These are phyloP conservation scores for Oophaga sylvatica DNA, from an alignment of 2,797 vertebrate species.

Conservation along the genomic window DNA sequence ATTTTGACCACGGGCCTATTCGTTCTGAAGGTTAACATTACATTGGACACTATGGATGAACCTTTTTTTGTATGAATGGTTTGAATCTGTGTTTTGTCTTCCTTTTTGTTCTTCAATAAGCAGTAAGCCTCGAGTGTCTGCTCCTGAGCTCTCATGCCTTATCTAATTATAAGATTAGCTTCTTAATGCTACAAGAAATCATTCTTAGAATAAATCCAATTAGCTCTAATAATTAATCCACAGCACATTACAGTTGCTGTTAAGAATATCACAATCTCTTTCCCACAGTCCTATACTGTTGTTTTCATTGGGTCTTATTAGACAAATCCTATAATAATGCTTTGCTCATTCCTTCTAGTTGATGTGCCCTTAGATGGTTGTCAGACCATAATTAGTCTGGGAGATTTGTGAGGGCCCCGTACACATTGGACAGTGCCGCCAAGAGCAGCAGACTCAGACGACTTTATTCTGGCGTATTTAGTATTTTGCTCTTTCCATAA, in stretches of 20 bases:
- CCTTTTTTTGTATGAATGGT: no score
- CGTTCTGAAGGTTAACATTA: no score
- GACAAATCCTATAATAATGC: neutral
- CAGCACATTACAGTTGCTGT: neutral
- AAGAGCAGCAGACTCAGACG: no score
- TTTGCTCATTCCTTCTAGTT: neutral
- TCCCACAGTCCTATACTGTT: neutral
- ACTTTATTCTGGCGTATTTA: no score
- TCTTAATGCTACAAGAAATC: conserved; percentile 46
- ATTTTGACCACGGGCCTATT: no score
- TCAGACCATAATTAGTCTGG: no score
- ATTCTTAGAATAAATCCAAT: conserved; percentile 32
- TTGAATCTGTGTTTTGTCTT: no score
- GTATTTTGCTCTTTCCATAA: no score
- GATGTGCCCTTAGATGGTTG: no score
- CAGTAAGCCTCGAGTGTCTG: neutral
- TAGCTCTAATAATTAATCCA: conserved; percentile 21
- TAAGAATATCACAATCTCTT: neutral
- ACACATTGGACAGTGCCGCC: no score
- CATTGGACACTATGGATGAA: no score
- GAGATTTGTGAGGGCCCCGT: no score
- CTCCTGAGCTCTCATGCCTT: neutral
- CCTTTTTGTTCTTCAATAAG: neutral
- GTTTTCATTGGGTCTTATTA: neutral
- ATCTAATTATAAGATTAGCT: conserved; percentile 46